phyloP scores from a whole-genome alignment of 2,797 vertebrate genomes.

The Amblyopsis hoosieri region DNA sequence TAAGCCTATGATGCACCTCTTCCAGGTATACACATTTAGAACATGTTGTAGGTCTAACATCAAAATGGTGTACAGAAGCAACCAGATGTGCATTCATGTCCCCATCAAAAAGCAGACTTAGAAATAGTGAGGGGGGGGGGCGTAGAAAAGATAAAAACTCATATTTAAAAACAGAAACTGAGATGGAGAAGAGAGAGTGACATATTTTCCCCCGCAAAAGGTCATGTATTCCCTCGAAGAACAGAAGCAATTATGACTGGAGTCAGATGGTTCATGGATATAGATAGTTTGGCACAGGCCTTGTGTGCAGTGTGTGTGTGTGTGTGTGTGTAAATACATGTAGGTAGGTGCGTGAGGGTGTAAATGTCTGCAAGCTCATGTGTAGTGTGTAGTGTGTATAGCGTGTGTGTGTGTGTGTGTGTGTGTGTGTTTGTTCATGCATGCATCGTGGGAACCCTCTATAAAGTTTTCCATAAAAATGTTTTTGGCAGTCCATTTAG shows the following conservation, averaged over 20 bases:
- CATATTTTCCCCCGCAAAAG: background rate
- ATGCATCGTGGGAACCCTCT: background rate
- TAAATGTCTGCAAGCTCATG: background rate
- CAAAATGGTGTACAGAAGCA: too few species aligned
- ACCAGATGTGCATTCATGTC: background rate
- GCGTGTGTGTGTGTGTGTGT: background rate
- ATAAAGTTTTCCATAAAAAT: background rate
- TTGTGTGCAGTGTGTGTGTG: conserved; percentile 18
- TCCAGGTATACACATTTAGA: too few species aligned
- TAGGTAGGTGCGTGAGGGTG: background rate
- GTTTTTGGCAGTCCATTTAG: background rate
- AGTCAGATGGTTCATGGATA: conserved; percentile 51
- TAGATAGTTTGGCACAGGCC: conserved; percentile 26
- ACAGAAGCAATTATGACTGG: conserved; percentile 46
- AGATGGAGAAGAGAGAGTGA: background rate
- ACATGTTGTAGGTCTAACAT: too few species aligned
- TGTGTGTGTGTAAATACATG: background rate
- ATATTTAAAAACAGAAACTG: background rate
- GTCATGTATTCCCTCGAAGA: conserved; percentile 35
- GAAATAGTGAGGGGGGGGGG: background rate
- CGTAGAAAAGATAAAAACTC: background rate
- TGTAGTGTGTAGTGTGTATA: background rate
- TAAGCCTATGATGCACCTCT: too few species aligned
- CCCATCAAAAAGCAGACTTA: background rate
- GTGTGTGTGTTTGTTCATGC: background rate